Base-by-base conservation (phyloP, 2,888 invertebrate genomes). In the Meteorus cinctellus region DNA sequence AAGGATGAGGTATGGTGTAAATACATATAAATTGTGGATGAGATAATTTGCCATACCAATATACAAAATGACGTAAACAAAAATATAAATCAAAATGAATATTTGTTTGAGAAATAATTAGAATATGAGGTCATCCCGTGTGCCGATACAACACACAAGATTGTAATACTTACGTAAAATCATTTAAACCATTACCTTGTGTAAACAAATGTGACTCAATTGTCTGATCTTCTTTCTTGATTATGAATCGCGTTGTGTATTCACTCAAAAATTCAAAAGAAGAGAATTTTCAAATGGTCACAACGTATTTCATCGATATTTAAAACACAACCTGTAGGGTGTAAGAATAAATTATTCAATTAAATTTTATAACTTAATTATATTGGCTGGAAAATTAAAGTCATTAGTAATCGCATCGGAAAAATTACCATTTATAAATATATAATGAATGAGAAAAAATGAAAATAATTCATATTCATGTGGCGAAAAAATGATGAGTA, bases 71-170 rank as follows among this genome's bases (percentile, higher is more conserved):
- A 55, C 27, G 51, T 70, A 14, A 77, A 76, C 36, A 73, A 68
- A 66, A 75, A 67, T 76, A 67, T 74, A 70, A 73, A 51, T 65
- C 60, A 55, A 74, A 71, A 29, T 67, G 69, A 74, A 5, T 51
- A 66, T 73, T 65, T 62, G 5, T 31, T 41, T 41, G 41, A 79
- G n/a, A 70, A 51, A 59, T 41, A 48, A 24, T 71, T 59, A 24
- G 24, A 72, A 75, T 48, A 4, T 16, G 45, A 84, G 77, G 80
- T 77, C 83, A 85, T 86, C 90, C 88, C 86, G 81, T 86, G 90
- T 89, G 91, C 91, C 92, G 92, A 92, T 92, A 92, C 92, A 90
- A 91, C 91, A 88, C 89, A 88, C 87, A 83, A 90, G 90, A 90
- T 90, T 89, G 84, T 36, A 84, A 91, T 92, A 92, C 92, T 91